phyloP scores from a whole-genome alignment of 1,140 invertebrate species.

The Drosophila azteca region DNA sequence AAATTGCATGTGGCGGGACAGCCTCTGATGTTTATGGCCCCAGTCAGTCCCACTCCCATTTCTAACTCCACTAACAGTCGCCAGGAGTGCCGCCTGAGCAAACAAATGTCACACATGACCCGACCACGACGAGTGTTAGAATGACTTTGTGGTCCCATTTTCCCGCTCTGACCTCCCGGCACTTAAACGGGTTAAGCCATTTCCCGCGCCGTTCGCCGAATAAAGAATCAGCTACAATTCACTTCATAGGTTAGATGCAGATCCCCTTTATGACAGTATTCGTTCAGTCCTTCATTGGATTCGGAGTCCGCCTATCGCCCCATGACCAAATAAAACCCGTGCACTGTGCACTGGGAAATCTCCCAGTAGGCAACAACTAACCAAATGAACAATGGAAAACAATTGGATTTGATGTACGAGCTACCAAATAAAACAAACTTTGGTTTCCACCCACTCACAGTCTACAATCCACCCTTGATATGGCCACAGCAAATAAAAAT shows the following conservation, averaged over 20 bases:
- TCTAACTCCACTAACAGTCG: conserved; percentile 40
- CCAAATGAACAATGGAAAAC: conserved; percentile 43
- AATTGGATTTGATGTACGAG: conserved; percentile 67
- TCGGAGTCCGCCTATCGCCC: too few species aligned
- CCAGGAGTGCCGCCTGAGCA: conserved; percentile 62
- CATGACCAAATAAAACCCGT: too few species aligned
- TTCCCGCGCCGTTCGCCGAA: too few species aligned
- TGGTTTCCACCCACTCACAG: neutral
- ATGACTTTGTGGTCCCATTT: conserved; percentile 43
- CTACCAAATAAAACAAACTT: conserved; percentile 44
- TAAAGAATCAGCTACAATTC: too few species aligned
- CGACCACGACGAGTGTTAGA: conserved; percentile 24
- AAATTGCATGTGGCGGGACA: conserved; percentile 47
- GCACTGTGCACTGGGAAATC: conserved; percentile 12
- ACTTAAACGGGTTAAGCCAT: too few species aligned
- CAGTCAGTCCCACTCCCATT: conserved; percentile 1
- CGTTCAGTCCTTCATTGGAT: too few species aligned
- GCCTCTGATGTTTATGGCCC: conserved; percentile 53
- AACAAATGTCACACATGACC: conserved; percentile 64
- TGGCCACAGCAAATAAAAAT: conserved; percentile 69
- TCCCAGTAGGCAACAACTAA: conserved; percentile 40
- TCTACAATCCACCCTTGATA: conserved; percentile 10
- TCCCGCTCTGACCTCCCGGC: conserved; percentile 10
- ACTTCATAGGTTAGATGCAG: too few species aligned
- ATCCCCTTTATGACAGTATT: too few species aligned